Percentiles rank a stretch among this genome's conserved stretches.
Evolutionary conservation across 2,888 invertebrate species (phyloP).

Genomic region (Microplitis deprimator): DNA sequence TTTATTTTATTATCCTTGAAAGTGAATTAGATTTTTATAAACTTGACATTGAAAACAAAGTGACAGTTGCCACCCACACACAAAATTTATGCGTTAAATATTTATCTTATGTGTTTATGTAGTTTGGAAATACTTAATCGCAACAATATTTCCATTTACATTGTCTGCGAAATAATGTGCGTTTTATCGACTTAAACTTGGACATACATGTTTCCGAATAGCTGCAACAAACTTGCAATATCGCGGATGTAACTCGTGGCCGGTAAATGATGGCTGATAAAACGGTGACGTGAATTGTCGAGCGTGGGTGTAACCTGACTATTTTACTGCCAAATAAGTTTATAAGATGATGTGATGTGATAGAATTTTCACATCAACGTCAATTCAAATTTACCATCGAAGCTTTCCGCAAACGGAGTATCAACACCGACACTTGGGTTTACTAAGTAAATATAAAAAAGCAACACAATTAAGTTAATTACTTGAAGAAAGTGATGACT

Average conservation of each 20-base stretch:
- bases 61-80: background rate
- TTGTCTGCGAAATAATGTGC: background rate
- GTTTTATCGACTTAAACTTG: background rate
- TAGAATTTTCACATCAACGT: background rate
- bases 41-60: background rate
- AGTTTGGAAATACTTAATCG: background rate
- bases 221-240: background rate
- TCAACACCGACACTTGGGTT: background rate
- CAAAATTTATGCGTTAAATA: background rate
- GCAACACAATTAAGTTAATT: background rate
- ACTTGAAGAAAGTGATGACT: background rate
- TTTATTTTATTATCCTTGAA: no score
- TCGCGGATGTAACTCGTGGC: background rate
- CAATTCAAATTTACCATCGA: background rate
- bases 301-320: constrained; percentile 34
- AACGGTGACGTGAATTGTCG: constrained; percentile 18
- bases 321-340: constrained; percentile 20
- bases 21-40: background rate
- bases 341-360: background rate
- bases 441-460: constrained; percentile 1
- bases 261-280: background rate
- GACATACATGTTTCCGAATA: background rate
- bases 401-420: background rate
- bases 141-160: background rate
- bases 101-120: background rate